phyloP scores from a whole-genome alignment of 2,797 vertebrate genomes.

The Nasua narica region DNA sequence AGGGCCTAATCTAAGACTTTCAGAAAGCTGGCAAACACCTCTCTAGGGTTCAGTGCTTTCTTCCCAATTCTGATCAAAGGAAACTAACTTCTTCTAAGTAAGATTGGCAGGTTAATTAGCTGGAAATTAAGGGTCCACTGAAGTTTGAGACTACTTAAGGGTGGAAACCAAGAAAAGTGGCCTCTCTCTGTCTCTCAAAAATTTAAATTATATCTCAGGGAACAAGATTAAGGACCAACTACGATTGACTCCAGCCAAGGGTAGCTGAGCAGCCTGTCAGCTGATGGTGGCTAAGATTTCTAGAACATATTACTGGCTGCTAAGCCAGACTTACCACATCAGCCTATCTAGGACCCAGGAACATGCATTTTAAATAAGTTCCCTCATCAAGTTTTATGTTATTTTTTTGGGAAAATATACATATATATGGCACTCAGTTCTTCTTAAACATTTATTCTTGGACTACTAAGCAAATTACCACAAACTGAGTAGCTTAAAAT shows the following conservation, averaged over 20 bases:
- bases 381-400: not conserved
- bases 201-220: conserved; percentile 2
- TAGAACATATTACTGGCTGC: not conserved
- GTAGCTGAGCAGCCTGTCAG: not conserved
- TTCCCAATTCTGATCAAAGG: not conserved
- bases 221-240: not conserved
- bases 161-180: conserved; percentile 5
- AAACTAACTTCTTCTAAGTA: conserved; percentile 56
- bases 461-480: not conserved
- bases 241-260: not conserved
- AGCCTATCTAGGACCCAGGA: not conserved
- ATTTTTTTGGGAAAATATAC: not conserved
- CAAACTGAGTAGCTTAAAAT: not conserved
- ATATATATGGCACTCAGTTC: not conserved
- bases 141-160: conserved; percentile 31
- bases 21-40: not conserved
- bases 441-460: not conserved
- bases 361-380: not conserved
- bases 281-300: not conserved
- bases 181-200: not conserved
- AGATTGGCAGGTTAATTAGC: conserved; percentile 38
- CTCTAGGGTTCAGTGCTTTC: not conserved
- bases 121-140: conserved; percentile 44
- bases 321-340: not conserved
- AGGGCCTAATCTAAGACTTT: not conserved